phyloP scores from a whole-genome alignment of 2,113 vertebrate genomes.

The Pycnonotus jocosus region DNA sequence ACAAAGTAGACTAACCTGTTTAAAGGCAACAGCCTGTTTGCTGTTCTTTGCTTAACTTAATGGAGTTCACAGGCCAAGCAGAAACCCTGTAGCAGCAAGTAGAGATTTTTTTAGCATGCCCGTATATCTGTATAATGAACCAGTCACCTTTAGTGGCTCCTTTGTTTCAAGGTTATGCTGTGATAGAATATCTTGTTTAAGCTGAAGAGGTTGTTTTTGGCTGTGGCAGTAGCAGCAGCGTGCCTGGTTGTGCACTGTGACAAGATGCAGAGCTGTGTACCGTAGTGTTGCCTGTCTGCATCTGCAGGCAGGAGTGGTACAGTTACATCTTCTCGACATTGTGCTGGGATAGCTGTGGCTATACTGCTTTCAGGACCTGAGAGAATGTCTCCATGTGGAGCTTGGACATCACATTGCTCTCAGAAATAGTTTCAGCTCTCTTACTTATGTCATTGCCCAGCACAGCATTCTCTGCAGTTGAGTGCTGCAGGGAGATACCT shows the following conservation, averaged over 20 bases:
- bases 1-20: neutral
- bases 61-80: neutral
- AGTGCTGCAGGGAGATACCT: neutral
- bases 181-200: neutral
- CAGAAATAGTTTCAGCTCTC: neutral
- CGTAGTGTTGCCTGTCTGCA: neutral
- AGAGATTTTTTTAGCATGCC: neutral
- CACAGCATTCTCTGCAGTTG: neutral
- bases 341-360: neutral
- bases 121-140: neutral
- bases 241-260: neutral
- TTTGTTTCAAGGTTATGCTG: neutral
- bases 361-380: neutral
- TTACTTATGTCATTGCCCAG: neutral
- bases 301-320: fast-evolving
- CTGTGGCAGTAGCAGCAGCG: neutral
- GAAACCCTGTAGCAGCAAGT: neutral
- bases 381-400: neutral
- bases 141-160: neutral
- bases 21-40: neutral
- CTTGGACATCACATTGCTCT: neutral
- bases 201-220: neutral
- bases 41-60: neutral
- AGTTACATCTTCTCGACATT: neutral
- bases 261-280: neutral